Base-by-base conservation (phyloP, 2,888 invertebrate genomes). In the Megaustenia siamemsis region DNA sequence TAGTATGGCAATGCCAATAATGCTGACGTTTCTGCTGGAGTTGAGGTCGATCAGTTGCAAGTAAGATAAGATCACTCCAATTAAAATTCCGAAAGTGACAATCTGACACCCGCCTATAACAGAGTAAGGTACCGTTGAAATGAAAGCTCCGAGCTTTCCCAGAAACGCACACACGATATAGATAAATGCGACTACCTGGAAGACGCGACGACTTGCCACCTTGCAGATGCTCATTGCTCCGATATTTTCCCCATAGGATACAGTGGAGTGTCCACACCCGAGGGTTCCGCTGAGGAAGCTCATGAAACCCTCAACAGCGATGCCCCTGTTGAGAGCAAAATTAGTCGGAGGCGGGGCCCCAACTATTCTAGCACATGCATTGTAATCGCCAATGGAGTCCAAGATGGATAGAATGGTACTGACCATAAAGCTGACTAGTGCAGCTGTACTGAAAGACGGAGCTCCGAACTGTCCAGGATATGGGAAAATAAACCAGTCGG, bases 211-310 rank as follows among this genome's bases (percentile, higher is more conserved):
- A 85, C 93, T 94, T n/a, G 94, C 94, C 8, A 97, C 97, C 95
- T 96, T 96, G 3, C 97, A 97, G 0, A 97, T 96, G 69, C 97
- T 97, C 89, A 98, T 97, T 3, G 97, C 97, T 0, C 97, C 98
- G 66, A 98, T 97, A 93, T 98, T 98, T 93, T 97, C 97, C 40
- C 97, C 97, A 91, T 97, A 97, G 0, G 97, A 97, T 90, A 97
- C 97, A 80, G 97, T 97, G 0, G 97, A 97, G 91, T 97, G 97
- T 0, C 97, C 97, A 69, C 96, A 96, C 21, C 97, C 97, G 96
- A 97, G 96, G 8, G 97, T 95, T 0, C 97, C 97, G 0, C 97
- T 97, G 56, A 97, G 94, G 85, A 97, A 95, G 0, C 97, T 97
- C 69, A 97, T 97, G 0, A 97, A 93, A 0, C 97, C 97, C 93